A percentile compares a stretch with the other conserved stretches of the same genome.
phyloP scores from a whole-genome alignment of 2,797 vertebrate species.

The Myotis daubentonii region DNA sequence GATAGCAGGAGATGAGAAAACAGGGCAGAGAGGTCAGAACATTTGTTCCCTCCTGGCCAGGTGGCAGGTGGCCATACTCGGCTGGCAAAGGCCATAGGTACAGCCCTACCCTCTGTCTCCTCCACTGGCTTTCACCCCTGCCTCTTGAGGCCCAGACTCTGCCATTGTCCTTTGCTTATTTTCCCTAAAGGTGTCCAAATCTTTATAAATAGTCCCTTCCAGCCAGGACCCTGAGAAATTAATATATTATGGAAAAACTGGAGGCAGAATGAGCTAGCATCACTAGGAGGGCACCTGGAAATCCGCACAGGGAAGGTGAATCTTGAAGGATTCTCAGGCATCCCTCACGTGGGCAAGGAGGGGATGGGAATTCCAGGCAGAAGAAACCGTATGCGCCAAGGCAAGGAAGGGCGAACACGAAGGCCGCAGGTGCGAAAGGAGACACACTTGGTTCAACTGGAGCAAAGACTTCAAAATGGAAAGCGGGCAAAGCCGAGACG shows the following conservation, averaged over 20 bases:
- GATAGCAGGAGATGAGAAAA: neutral
- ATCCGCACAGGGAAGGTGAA: neutral
- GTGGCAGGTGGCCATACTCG: neutral
- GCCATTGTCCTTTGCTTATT: neutral
- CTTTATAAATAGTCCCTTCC: neutral
- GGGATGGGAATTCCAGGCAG: neutral
- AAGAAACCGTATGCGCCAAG: neutral
- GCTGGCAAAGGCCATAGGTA: neutral
- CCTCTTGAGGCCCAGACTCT: neutral
- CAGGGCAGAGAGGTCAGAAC: neutral
- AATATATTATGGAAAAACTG: neutral
- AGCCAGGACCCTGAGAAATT: neutral
- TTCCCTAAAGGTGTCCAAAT: neutral
- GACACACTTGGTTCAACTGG: accelerated
- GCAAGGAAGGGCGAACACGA: neutral
- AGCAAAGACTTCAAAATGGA: neutral
- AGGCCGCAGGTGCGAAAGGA: neutral
- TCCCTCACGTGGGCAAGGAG: neutral
- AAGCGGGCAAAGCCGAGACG: neutral
- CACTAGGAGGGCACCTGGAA: neutral
- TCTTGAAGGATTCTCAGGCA: neutral
- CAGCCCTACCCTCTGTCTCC: neutral
- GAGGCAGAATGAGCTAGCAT: neutral
- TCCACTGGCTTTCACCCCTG: neutral
- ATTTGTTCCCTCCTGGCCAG: neutral